These are phyloP conservation scores for Prenolepis imparis DNA, from an alignment of 2,888 invertebrate species.

Conservation along the genomic window DNA sequence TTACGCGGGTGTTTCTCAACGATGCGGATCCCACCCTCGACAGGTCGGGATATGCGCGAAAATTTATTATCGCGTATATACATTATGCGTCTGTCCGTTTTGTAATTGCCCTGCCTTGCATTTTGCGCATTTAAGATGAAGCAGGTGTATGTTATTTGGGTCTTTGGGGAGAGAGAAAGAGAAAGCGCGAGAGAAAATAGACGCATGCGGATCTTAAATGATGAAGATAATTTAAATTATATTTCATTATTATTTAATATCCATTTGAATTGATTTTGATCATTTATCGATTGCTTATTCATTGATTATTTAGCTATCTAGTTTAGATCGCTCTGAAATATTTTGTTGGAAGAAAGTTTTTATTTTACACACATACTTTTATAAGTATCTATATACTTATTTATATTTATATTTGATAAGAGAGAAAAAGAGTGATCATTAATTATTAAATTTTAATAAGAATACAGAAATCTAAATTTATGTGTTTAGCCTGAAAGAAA, in stretches of 20 bases:
- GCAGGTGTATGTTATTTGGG: slow-evolving; percentile 46
- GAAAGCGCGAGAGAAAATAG: neutral
- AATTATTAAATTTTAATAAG: neutral
- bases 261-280: neutral
- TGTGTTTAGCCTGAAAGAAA: neutral
- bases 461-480: neutral
- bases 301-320: neutral
- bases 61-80: neutral
- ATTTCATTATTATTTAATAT: neutral
- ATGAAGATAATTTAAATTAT: neutral
- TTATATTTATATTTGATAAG: neutral
- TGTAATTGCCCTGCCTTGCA: neutral
- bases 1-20: slow-evolving; percentile 94
- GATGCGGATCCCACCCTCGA: slow-evolving; percentile 94
- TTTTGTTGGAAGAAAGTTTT: neutral
- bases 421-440: neutral
- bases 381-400: neutral
- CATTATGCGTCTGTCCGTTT: neutral
- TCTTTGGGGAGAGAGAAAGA: neutral
- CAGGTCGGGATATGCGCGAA: slow-evolving; percentile 85
- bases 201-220: neutral
- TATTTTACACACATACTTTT: neutral
- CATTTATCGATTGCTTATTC: neutral
- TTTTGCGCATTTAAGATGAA: neutral
- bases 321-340: neutral